A percentile compares a stretch with the other conserved stretches of the same genome.
These are phyloP conservation scores for Alcedo atthis DNA, from an alignment of 2,797 vertebrate species.

Conservation along the genomic window DNA sequence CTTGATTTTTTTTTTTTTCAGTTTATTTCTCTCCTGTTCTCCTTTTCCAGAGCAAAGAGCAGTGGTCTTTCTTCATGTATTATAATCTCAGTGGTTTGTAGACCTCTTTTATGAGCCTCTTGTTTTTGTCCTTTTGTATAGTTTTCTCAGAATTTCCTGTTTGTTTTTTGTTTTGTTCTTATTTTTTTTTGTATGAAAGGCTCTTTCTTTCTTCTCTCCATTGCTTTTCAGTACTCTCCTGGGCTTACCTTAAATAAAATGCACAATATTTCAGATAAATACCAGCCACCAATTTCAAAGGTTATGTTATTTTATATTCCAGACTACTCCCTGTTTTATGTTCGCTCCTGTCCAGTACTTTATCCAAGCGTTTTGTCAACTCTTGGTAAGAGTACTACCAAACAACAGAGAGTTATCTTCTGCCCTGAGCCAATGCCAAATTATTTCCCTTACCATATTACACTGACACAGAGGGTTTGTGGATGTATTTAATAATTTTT, in stretches of 20 bases:
- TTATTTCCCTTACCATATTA: not conserved
- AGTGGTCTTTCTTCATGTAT: not conserved
- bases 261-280: not conserved
- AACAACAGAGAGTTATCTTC: not conserved
- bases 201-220: not conserved
- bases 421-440: not conserved
- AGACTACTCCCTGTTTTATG: not conserved
- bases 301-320: not conserved
- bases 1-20: not conserved
- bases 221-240: not conserved
- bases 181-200: not conserved
- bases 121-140: not conserved
- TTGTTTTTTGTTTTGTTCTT: too few relatives aligned
- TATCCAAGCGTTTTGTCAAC: not conserved
- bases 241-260: not conserved
- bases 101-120: not conserved
- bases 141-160: slow-evolving; percentile 10
- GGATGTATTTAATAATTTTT: not conserved
- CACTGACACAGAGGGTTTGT: not conserved
- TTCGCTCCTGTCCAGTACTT: not conserved
- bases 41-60: not conserved
- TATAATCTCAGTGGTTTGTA: slow-evolving; percentile 1
- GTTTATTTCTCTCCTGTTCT: not conserved
- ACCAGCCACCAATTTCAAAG: slow-evolving; percentile 3
- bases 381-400: not conserved